Evolutionary conservation across 2,113 vertebrate genomes (phyloP).

Genomic region (Sus scrofa): T2T-Sscrofa CM000812.6:143376001-143376500

Average conservation of each 20-base stretch:
- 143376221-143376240: neutral
- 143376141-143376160: neutral
- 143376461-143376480: neutral
- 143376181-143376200: neutral
- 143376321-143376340: neutral
- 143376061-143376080: neutral
- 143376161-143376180: neutral
- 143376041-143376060: neutral
- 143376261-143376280: neutral
- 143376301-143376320: neutral
- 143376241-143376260: neutral
- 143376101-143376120: neutral
- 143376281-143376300: neutral
- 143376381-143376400: slow-evolving; percentile 5
- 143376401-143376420: neutral
- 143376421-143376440: neutral
- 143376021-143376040: neutral
- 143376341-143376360: neutral
- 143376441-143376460: slow-evolving; percentile 6
- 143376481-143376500: neutral
- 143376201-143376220: neutral
- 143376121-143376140: neutral
- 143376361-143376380: neutral
- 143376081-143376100: neutral
- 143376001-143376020: neutral